Evolutionary conservation across 2,113 vertebrate species (phyloP).

Genomic region (Empidonax alnorum): DNA sequence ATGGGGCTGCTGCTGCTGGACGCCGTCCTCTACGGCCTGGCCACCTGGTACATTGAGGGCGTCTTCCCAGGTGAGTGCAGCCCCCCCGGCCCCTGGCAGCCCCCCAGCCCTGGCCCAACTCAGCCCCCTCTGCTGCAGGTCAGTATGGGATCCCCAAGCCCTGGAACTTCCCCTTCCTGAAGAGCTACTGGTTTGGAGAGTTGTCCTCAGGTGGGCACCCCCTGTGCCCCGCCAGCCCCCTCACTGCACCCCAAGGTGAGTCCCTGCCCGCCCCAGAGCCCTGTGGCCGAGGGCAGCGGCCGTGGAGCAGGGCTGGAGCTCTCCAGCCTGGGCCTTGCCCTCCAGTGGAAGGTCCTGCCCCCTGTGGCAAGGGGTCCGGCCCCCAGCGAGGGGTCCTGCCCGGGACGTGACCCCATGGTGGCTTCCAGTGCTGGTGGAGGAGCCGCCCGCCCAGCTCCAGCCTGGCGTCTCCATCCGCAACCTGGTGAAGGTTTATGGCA

Average conservation of each 20-base stretch:
- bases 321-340: neutral
- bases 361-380: accelerated
- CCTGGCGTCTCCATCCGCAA: constrained; percentile 82
- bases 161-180: constrained; percentile 88
- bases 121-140: constrained; percentile 60
- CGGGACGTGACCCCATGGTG: accelerated
- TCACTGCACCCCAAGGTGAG: constrained; percentile 66
- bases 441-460: constrained; percentile 72
- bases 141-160: constrained; percentile 88
- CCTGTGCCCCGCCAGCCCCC: constrained; percentile 59
- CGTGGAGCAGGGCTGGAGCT: neutral
- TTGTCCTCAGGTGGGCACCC: constrained; percentile 50
- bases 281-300: accelerated
- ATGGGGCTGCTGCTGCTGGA: constrained; percentile 84
- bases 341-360: too few relatives aligned
- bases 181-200: constrained; percentile 87
- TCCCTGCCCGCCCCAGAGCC: neutral
- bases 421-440: constrained; percentile 80
- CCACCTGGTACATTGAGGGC: constrained; percentile 89
- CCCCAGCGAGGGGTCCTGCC: neutral
- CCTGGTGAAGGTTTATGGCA: constrained; percentile 87
- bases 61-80: constrained; percentile 83
- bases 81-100: accelerated
- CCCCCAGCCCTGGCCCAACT: accelerated
- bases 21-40: constrained; percentile 79